Conservation (phyloP, 1,140 invertebrate species). For the Acromyrmex heyeri region DNA sequence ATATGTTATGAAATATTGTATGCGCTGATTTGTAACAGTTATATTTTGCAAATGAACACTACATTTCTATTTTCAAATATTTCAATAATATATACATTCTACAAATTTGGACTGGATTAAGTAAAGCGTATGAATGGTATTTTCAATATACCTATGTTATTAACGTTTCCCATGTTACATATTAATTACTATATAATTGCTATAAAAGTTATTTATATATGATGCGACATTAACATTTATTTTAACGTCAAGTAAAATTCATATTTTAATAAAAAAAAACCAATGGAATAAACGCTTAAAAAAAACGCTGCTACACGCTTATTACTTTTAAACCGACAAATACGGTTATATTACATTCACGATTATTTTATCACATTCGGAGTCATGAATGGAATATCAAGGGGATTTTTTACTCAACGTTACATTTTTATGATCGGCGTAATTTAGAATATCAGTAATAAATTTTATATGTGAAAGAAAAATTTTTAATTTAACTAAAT, state of each 20-base stretch:
- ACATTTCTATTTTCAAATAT: constrained; percentile 6
- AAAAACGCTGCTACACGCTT: constrained; percentile 9
- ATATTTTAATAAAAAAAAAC: neutral
- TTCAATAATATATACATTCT: neutral
- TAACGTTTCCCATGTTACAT: neutral
- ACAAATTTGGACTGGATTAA: neutral
- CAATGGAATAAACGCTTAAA: neutral
- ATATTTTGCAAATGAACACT: neutral
- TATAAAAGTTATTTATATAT: neutral
- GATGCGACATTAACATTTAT: neutral
- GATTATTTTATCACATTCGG: constrained; percentile 12
- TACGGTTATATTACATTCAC: neutral
- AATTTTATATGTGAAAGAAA: constrained; percentile 11
- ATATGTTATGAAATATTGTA: neutral
- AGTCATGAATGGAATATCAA: neutral
- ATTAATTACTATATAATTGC: neutral
- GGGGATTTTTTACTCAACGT: neutral
- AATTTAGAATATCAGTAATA: constrained; percentile 20
- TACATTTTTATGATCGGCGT: neutral
- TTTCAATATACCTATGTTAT: neutral
- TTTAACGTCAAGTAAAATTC: neutral
- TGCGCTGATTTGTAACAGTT: constrained; percentile 6
- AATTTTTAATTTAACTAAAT: neutral
- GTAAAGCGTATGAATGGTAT: neutral
- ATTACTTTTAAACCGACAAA: constrained; percentile 6